These are phyloP conservation scores for Monodelphis domestica DNA, from an alignment of 2,797 vertebrate species.

Conservation along the genomic window DNA sequence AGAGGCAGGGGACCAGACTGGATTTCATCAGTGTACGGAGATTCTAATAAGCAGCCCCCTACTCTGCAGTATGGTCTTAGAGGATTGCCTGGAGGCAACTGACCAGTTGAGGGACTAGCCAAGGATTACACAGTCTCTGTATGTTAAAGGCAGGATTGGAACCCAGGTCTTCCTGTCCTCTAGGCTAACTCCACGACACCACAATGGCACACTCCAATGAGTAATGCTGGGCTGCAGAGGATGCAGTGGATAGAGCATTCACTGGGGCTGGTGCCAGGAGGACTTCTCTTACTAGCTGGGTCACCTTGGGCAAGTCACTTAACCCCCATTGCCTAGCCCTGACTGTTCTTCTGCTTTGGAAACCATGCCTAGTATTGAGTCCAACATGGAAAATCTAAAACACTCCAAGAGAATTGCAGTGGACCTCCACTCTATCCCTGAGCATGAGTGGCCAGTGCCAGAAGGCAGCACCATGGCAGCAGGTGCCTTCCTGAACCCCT, in stretches of 20 bases:
- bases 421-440: no score
- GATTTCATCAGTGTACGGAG: background rate
- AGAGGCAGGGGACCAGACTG: background rate
- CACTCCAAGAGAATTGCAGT: no score
- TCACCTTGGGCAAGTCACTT: background rate
- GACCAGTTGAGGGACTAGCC: background rate
- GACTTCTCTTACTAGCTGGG: no score
- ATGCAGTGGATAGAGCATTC: no score
- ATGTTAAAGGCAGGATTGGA: background rate
- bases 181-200: background rate
- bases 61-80: background rate
- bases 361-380: no score
- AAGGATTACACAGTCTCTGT: background rate
- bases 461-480: background rate
- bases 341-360: no score
- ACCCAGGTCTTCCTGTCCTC: background rate
- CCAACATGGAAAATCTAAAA: no score
- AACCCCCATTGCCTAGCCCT: no score
- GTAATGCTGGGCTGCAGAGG: background rate
- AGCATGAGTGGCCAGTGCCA: slow-evolving; percentile 15
- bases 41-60: background rate
- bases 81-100: background rate
- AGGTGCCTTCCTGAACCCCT: no score
- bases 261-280: no score
- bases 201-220: background rate